Evolutionary conservation across 2,113 vertebrate species (phyloP).

Genomic region (Oryctolagus cuniculus): mOryCun1.1 NC_091434.1:170240501-170241000

Average conservation of each 20-base stretch:
- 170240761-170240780: background rate
- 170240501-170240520: background rate
- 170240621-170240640: background rate
- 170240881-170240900: fast-evolving
- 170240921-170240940: background rate
- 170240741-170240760: background rate
- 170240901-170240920: too few species aligned
- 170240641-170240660: background rate
- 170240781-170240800: background rate
- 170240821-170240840: background rate
- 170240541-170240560: background rate
- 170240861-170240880: background rate
- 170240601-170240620: background rate
- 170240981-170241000: background rate
- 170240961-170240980: background rate
- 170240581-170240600: background rate
- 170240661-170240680: background rate
- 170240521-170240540: background rate
- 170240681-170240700: background rate
- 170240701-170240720: background rate
- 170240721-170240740: background rate
- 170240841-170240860: background rate
- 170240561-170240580: background rate
- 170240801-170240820: background rate
- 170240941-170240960: background rate